These are phyloP conservation scores for Peribatodes rhomboidaria DNA, from an alignment of 2,888 invertebrate species.

Conservation along the genomic window DNA sequence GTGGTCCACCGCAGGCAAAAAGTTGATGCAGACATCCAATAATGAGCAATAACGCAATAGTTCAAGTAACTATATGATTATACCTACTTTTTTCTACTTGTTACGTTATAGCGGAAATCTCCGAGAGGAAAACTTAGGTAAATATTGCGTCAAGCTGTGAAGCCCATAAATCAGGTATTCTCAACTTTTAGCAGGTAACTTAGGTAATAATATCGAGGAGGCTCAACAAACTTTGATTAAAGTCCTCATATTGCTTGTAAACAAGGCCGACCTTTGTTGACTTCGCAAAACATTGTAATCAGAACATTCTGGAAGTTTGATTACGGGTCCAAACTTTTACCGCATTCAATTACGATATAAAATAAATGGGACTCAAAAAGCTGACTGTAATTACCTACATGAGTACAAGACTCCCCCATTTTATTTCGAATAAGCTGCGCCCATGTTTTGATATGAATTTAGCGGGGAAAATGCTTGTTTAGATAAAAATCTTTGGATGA, in stretches of 20 bases:
- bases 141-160: neutral
- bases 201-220: neutral
- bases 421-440: constrained; percentile 58
- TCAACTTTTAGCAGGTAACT: neutral
- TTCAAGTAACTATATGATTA: neutral
- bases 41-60: neutral
- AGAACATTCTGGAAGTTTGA: constrained; percentile 44
- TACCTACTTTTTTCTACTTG: neutral
- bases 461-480: constrained; percentile 63
- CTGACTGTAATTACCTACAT: constrained; percentile 67
- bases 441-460: constrained; percentile 71
- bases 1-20: constrained; percentile 10
- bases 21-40: neutral
- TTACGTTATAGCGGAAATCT: neutral
- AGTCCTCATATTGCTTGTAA: constrained; percentile 24
- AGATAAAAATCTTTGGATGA: constrained; percentile 62
- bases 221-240: constrained; percentile 17
- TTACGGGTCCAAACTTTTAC: constrained; percentile 46
- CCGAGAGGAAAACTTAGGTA: constrained; percentile 3
- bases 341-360: constrained; percentile 47
- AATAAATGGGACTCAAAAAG: constrained; percentile 70
- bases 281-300: constrained; percentile 31
- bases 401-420: constrained; percentile 57
- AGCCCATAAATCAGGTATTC: neutral
- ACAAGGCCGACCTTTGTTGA: constrained; percentile 29